A percentile compares a stretch with the other conserved stretches of the same genome.
phyloP scores from a whole-genome alignment of 2,888 invertebrate genomes.

The Polyommatus iphigenia region DNA sequence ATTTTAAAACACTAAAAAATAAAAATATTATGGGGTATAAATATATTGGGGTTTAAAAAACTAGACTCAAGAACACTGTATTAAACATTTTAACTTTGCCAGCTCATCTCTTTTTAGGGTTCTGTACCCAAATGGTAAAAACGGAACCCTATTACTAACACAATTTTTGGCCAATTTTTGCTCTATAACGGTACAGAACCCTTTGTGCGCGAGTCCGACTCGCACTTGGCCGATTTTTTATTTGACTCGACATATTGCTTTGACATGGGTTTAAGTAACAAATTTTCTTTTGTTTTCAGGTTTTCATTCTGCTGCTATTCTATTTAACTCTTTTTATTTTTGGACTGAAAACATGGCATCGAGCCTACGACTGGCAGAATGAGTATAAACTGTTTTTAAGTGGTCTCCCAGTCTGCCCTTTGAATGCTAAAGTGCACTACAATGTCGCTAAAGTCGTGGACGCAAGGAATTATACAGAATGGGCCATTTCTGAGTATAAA shows the following conservation, averaged over 20 bases:
- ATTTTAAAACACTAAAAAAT: neutral
- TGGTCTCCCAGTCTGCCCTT: slow-evolving; percentile 92
- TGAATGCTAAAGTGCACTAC: slow-evolving; percentile 96
- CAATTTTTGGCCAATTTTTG: too few species aligned
- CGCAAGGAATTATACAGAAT: slow-evolving; percentile 83
- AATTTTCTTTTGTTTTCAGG: slow-evolving; percentile 24
- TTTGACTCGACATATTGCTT: too few species aligned
- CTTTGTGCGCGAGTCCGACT: too few species aligned
- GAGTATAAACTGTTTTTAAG: slow-evolving; percentile 90
- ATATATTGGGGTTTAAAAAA: too few species aligned
- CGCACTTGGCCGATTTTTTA: too few species aligned
- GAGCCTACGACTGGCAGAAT: slow-evolving; percentile 89
- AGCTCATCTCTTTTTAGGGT: too few species aligned
- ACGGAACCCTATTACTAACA: too few species aligned
- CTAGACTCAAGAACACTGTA: too few species aligned
- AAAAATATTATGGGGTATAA: neutral
- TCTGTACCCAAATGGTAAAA: too few species aligned
- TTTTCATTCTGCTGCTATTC: slow-evolving; percentile 39
- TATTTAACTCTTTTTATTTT: slow-evolving; percentile 50
- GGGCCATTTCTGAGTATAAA: slow-evolving; percentile 89
- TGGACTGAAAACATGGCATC: slow-evolving; percentile 75
- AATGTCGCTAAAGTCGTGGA: slow-evolving; percentile 95
- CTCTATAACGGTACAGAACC: too few species aligned
- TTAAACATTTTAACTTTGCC: too few species aligned
- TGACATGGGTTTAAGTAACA: neutral